These are phyloP conservation scores for Cantharis rustica DNA, from an alignment of 2,888 invertebrate genomes.

Conservation along the genomic window DNA sequence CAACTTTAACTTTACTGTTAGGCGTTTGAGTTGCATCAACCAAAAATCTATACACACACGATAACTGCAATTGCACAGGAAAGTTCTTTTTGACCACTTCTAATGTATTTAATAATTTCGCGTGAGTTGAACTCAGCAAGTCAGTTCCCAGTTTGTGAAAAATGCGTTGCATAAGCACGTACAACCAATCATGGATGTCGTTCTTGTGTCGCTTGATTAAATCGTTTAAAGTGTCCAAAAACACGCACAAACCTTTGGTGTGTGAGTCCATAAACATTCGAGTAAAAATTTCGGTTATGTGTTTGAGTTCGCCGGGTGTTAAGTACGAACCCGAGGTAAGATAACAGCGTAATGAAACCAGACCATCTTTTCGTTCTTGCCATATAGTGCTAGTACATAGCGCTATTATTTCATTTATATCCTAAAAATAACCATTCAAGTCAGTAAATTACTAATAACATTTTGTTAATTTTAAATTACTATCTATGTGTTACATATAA, in stretches of 20 bases:
- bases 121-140: slow-evolving; percentile 87
- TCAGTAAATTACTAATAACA: background rate
- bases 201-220: slow-evolving; percentile 83
- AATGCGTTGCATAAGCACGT: slow-evolving; percentile 76
- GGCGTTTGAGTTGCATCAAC: slow-evolving; percentile 94
- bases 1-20: slow-evolving; percentile 78
- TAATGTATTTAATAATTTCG: slow-evolving; percentile 85
- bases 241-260: slow-evolving; percentile 90
- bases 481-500: background rate
- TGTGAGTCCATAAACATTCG: slow-evolving; percentile 98
- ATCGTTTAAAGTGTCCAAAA: slow-evolving; percentile 91
- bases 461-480: background rate
- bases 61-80: slow-evolving; percentile 68
- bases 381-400: slow-evolving; percentile 89
- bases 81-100: slow-evolving; percentile 76
- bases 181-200: slow-evolving; percentile 92
- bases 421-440: slow-evolving; percentile 59
- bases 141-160: slow-evolving; percentile 88
- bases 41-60: slow-evolving; percentile 77
- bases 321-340: slow-evolving; percentile 72
- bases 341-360: slow-evolving; percentile 73
- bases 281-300: slow-evolving; percentile 91
- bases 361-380: slow-evolving; percentile 94
- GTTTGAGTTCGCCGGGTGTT: slow-evolving; percentile 72
- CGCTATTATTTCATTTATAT: slow-evolving; percentile 83